These are phyloP conservation scores for Drosophila engyochracea DNA, from an alignment of 2,888 invertebrate genomes.

Conservation along the genomic window DNA sequence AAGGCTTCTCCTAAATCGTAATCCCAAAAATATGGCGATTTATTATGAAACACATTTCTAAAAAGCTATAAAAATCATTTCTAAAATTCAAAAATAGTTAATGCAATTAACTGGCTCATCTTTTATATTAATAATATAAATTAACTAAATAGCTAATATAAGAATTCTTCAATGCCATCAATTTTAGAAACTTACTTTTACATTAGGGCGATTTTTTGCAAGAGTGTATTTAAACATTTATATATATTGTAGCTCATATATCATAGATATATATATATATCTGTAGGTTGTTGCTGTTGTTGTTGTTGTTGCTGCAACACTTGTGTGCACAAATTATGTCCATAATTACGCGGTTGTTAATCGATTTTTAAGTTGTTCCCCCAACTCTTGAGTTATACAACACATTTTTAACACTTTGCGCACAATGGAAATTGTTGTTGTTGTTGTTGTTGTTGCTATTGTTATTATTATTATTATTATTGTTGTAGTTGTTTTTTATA, in stretches of 20 bases:
- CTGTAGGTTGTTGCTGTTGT: constrained; percentile 47
- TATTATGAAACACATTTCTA: background rate
- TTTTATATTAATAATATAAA: background rate
- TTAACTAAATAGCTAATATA: background rate
- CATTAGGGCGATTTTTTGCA: background rate
- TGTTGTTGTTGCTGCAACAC: constrained; percentile 69
- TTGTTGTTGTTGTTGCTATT: background rate
- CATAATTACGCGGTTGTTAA: constrained; percentile 74
- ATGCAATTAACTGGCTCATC: too few species aligned
- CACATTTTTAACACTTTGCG: constrained; percentile 74
- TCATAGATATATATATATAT: constrained; percentile 1
- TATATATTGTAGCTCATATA: background rate
- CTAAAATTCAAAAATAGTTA: background rate
- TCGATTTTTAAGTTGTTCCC: constrained; percentile 75
- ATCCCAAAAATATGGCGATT: too few species aligned
- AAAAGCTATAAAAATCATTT: background rate
- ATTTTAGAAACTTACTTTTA: background rate
- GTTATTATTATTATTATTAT: constrained; percentile 6
- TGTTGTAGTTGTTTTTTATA: constrained; percentile 38
- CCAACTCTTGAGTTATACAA: constrained; percentile 49
- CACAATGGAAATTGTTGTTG: constrained; percentile 57
- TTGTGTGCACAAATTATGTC: constrained; percentile 68
- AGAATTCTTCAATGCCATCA: background rate
- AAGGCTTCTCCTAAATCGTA: background rate
- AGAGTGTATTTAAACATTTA: background rate